Evolutionary conservation across 2,797 vertebrate genomes (phyloP), one percentile per base, ranked within the genome.

Genomic region (Hafferia zeledoni): DNA sequence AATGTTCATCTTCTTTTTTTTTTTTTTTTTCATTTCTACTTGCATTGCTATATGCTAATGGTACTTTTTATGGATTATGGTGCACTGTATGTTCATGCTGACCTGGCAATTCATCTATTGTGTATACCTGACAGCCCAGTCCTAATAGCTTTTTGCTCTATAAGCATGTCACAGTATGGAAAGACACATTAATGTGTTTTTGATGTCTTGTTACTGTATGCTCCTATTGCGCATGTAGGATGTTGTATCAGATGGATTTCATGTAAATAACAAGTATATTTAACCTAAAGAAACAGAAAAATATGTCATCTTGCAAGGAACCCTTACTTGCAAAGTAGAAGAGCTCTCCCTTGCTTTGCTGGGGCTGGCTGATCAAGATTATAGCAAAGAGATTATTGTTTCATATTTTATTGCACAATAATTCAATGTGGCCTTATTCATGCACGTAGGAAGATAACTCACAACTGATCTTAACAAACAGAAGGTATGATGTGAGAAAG

Each of bases 101-200:
- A 89, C 61, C 80, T 52, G 91, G 59, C 22, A 89, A 17, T 87
- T 93, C 33, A 30, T 74, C 72, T 72, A 2, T 22, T 86, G 78
- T 89, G 27, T 56, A 20, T 82, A 76, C 59, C 59, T 91, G 89
- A 91, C 60, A 84, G 86, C 56, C 57, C 5, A 6, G 52, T 69
- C 82, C 72, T 92, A 87, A 90, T 90, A 82, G 56, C 47, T 74
- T 91, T 88, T 87, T 86, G 86, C 43, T 56, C 94, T 93, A 90
- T 89, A 92, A 91, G 70, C 64, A 60, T 15, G 8, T 90, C 93
- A 80, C 63, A 46, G 64, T 68, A 39, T 65, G 70, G 72, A 92
- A 83, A 95, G 53, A 52, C 80, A 88, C 41, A 35, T 80, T 87
- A 92, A 95, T 84, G 84, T 82, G 60, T 28, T 76, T 91, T 93